Base-by-base conservation (phyloP, 1,140 invertebrate genomes). In the Solenopsis invicta region DNA sequence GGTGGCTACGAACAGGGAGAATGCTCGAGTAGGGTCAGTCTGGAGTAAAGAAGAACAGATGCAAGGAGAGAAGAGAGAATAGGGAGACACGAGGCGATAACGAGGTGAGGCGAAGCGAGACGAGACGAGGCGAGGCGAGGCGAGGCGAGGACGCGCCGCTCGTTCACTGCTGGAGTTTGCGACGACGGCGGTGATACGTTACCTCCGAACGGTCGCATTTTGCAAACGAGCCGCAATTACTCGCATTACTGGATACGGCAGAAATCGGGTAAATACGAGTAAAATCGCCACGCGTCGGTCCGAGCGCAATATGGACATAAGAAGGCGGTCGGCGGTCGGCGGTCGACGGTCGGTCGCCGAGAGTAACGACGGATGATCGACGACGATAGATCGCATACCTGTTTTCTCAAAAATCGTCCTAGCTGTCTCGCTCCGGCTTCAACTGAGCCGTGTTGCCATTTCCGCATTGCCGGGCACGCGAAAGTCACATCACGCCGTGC, bases 371-470 rank as follows among this genome's bases (percentile, higher is more conserved):
- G 16, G 75, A 85, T 66, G 84, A 81, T 6, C n/a, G n/a, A 37
- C 8, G 12, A 56, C 9, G 24, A 9, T 10, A 12, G 18, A 64
- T 85, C 72, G 67, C 87, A 75, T 87, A 93, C 93, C 91, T 90
- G 87, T 67, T 48, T 72, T 69, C 81, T 12, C 71, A 52, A 74
- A 59, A 62, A 62, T 8, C 41, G 41, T 34, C 24, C 45, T 16
- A 8, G 59, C 56, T 59, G 67, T 16, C 54, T 48, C 12, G 41
- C 8, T 61, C 18, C 54, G 24, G 9, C 12, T 95, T 96, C 95
- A 96, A 94, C 92, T 92, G 85, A 94, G 90, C 86, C 91, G 89
- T 94, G 94, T 93, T 88, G 94, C 93, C 71, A 90, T 94, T 91
- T 94, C 91, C 94, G 74, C 91, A 77, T 77, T 16, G 88, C 88